Evolutionary conservation across 1,140 invertebrate genomes (phyloP).

Genomic region (Oedothorax gibbosus): DNA sequence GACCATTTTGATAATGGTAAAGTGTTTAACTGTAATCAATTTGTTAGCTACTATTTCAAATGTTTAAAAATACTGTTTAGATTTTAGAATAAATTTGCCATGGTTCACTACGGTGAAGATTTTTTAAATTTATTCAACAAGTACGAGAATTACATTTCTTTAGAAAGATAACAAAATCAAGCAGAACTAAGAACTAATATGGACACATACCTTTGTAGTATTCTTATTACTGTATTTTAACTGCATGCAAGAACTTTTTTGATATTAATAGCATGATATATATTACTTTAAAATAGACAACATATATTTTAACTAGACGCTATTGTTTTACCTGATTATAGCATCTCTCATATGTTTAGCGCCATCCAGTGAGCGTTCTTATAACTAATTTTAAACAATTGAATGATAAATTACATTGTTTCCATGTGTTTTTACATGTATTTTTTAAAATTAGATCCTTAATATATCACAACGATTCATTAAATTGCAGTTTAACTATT

Average conservation of each 20-base stretch:
- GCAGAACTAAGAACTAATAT: too few relatives aligned
- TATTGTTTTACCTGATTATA: slow-evolving; percentile 19
- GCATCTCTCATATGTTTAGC: slow-evolving; percentile 15
- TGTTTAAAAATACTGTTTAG: too few relatives aligned
- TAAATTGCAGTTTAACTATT: neutral
- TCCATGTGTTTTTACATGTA: neutral
- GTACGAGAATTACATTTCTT: too few relatives aligned
- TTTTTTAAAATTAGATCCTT: neutral
- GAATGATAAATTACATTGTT: neutral
- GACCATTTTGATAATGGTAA: too few relatives aligned
- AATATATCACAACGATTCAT: neutral
- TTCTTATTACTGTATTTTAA: too few relatives aligned
- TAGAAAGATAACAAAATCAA: too few relatives aligned
- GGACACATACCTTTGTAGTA: too few relatives aligned
- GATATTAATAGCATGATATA: neutral
- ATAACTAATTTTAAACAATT: slow-evolving; percentile 40
- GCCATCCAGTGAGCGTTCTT: slow-evolving; percentile 45
- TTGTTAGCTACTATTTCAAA: too few relatives aligned
- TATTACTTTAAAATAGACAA: neutral
- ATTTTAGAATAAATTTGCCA: too few relatives aligned
- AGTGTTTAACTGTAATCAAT: too few relatives aligned
- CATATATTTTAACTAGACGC: slow-evolving; percentile 9
- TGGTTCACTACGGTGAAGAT: too few relatives aligned
- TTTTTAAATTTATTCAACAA: too few relatives aligned
- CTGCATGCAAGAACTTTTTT: neutral